Evolutionary conservation across 2,797 vertebrate genomes (phyloP).

Genomic region (Ara ararauna): DNA sequence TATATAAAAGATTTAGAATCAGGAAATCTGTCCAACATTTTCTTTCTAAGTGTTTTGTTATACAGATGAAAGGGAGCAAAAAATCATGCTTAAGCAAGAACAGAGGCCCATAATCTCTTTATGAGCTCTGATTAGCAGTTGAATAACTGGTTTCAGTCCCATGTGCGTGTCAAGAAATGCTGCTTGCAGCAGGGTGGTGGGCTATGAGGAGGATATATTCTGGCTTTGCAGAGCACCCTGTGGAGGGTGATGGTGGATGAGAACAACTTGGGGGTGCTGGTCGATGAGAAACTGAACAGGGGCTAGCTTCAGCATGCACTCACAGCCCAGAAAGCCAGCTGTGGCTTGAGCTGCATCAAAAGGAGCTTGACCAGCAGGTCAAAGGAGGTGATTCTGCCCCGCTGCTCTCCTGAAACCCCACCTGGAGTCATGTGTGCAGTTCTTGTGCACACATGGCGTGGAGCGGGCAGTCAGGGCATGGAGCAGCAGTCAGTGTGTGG

Average conservation of each 20-base stretch:
- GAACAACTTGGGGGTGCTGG: neutral
- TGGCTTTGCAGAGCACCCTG: neutral
- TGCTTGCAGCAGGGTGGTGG: neutral
- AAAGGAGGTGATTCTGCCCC: neutral
- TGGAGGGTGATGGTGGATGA: neutral
- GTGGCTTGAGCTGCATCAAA: neutral
- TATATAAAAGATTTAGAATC: neutral
- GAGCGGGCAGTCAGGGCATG: neutral
- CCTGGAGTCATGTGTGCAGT: neutral
- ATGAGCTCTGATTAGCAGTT: neutral
- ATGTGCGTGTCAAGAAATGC: fast-evolving
- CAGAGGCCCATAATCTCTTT: neutral
- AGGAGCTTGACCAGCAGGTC: neutral
- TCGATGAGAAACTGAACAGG: too few relatives aligned
- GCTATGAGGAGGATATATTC: neutral
- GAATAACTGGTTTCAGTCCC: neutral
- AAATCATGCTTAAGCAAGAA: neutral
- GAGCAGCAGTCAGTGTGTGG: too few relatives aligned
- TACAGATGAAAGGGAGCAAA: fast-evolving
- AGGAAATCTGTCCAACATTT: neutral
- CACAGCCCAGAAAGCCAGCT: neutral
- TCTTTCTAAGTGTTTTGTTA: neutral
- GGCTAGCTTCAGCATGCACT: neutral
- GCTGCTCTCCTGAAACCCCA: neutral
- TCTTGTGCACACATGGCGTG: neutral